A percentile compares a stretch with the other conserved stretches of the same genome.
phyloP scores from a whole-genome alignment of 2,113 vertebrate genomes.

The Pomatorhinus ruficollis region DNA sequence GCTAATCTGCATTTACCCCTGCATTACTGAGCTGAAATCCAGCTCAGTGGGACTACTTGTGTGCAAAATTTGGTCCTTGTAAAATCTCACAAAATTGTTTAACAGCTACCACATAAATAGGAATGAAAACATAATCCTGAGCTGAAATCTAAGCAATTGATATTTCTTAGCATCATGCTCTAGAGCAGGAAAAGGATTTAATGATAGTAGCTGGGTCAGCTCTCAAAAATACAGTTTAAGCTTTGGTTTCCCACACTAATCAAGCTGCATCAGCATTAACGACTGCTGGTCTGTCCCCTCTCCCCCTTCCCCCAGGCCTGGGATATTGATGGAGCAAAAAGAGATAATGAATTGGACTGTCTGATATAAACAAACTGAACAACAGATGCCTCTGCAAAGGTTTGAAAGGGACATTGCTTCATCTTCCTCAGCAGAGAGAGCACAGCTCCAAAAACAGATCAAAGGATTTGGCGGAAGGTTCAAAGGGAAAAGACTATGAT shows the following conservation, averaged over 20 bases:
- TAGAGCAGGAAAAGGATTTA: slow-evolving; percentile 7
- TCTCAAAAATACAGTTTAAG: neutral
- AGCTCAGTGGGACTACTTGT: neutral
- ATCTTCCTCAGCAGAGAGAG: neutral
- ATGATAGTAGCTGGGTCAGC: neutral
- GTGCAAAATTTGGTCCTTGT: slow-evolving; percentile 6
- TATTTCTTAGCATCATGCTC: neutral
- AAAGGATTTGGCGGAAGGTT: neutral
- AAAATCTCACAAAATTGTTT: slow-evolving; percentile 26
- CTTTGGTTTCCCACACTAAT: neutral
- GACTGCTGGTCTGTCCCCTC: neutral
- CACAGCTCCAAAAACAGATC: neutral
- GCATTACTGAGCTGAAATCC: slow-evolving; percentile 4
- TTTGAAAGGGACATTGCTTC: neutral
- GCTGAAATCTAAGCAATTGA: neutral
- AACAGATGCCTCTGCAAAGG: neutral
- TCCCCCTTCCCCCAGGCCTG: neutral
- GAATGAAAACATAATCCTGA: slow-evolving; percentile 12
- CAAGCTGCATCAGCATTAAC: neutral
- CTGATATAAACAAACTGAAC: neutral
- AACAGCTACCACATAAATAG: slow-evolving; percentile 16
- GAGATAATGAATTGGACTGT: neutral
- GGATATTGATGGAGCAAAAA: neutral
- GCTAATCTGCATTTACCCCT: slow-evolving; percentile 19
- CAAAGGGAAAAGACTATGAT: neutral